phyloP scores from a whole-genome alignment of 2,888 invertebrate species.

The Drosophila koepferae region DNA sequence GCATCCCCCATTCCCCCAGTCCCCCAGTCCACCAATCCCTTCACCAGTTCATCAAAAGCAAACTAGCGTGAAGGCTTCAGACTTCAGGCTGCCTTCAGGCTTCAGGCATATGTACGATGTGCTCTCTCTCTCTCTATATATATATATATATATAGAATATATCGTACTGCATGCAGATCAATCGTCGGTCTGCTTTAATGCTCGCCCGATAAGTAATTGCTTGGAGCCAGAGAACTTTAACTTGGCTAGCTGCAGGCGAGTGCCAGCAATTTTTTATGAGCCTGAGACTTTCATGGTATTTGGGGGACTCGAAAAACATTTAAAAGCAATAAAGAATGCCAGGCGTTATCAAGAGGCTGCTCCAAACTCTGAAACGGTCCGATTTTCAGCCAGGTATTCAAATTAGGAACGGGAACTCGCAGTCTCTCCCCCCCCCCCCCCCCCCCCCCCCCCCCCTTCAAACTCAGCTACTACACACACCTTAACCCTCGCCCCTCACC shows the following conservation, averaged over 20 bases:
- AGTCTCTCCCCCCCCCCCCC: conserved; percentile 4
- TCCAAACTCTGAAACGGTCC: conserved; percentile 28
- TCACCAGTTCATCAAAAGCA: neutral
- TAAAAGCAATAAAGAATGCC: conserved; percentile 74
- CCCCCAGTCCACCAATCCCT: neutral
- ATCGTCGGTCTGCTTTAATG: conserved; percentile 29
- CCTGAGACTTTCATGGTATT: conserved; percentile 47
- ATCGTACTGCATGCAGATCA: conserved; percentile 23
- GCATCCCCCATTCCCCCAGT: neutral
- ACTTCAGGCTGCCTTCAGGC: neutral
- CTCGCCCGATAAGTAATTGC: conserved; percentile 56
- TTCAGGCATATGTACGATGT: conserved; percentile 2
- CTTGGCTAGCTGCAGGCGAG: conserved; percentile 11
- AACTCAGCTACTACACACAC: too few species aligned
- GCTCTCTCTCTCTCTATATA: too few species aligned
- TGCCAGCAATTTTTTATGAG: conserved; percentile 53
- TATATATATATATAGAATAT: neutral
- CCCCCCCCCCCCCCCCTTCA: too few species aligned
- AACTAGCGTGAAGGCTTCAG: conserved; percentile 13
- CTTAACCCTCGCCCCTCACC: too few species aligned
- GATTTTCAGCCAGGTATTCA: conserved; percentile 69
- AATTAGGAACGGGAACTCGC: conserved; percentile 51
- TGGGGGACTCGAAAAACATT: conserved; percentile 62
- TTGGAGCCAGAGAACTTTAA: conserved; percentile 15
- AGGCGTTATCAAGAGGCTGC: conserved; percentile 69